These are phyloP conservation scores for Nothoprocta perdicaria DNA, from an alignment of 2,113 vertebrate genomes.

Conservation along the genomic window DNA sequence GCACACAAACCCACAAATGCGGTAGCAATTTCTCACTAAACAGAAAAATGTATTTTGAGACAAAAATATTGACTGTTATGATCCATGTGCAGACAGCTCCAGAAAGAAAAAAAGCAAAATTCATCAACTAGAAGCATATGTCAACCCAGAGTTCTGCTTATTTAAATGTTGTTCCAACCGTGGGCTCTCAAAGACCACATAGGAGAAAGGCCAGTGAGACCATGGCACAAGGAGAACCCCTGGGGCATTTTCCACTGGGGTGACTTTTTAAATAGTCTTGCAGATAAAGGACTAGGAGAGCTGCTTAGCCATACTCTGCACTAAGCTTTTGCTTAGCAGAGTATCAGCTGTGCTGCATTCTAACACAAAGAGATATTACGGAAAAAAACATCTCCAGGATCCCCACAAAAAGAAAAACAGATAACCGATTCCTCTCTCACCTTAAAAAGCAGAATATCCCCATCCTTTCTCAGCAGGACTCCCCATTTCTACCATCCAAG, in stretches of 20 bases:
- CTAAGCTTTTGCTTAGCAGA: no score
- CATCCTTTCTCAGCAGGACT: neutral
- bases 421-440: neutral
- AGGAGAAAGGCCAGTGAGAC: neutral
- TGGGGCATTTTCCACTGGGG: no score
- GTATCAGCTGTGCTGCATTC: neutral
- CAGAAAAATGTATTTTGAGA: neutral
- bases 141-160: neutral
- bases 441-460: neutral
- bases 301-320: accelerated
- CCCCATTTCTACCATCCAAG: neutral
- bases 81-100: neutral
- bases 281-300: neutral
- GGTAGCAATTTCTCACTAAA: neutral
- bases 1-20: neutral
- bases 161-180: neutral
- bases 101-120: neutral
- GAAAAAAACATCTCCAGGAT: neutral
- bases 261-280: neutral
- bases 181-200: accelerated
- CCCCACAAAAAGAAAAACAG: neutral
- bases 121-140: neutral
- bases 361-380: neutral
- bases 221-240: neutral
- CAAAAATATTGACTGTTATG: neutral